Base-by-base conservation (phyloP, 2,113 vertebrate species). In the Orycteropus afer region DNA sequence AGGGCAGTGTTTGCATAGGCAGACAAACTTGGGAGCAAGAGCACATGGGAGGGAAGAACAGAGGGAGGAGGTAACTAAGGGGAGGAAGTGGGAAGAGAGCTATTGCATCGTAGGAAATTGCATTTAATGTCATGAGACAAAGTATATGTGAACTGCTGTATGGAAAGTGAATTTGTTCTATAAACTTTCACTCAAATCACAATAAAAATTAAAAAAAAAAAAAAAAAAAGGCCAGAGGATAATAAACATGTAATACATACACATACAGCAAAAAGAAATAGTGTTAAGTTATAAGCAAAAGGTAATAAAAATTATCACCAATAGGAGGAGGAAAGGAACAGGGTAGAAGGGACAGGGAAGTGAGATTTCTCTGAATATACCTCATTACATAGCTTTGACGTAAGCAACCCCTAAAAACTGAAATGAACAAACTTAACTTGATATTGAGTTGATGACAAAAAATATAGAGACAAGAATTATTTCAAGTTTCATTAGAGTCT, bases 211-310 rank as follows among this genome's bases (percentile, higher is more conserved):
- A n/a, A n/a, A n/a, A n/a, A n/a, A n/a, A n/a, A n/a, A n/a, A n/a
- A n/a, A n/a, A n/a, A n/a, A n/a, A n/a, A n/a, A n/a, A n/a, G n/a
- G n/a, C n/a, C n/a, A n/a, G n/a, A n/a, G n/a, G n/a, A n/a, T n/a
- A n/a, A n/a, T n/a, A 55, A 84, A 90, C 12, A 74, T 51, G 10
- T 42, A 92, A 94, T 49, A 40, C 18, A 90, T 45, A 67, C 32
- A 65, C 15, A 74, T 45, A 74, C 59, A 93, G 29, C 32, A 76
- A 63, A 91, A 96, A 89, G 53, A 94, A 93, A 91, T 65, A 92
- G 5, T 65, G 22, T 76, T 91, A 79, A 47, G 23, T 77, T 49
- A 88, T 2, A 95, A 78, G 2, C 22, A 89, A 93, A 94, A 92
- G 42, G 42, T 83, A 83, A 89, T 55, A 57, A 86, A 87, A 95